Evolutionary conservation across 2,113 vertebrate genomes (phyloP), one percentile per base, ranked within the genome.

Genomic region (Heptranchias perlo): DNA sequence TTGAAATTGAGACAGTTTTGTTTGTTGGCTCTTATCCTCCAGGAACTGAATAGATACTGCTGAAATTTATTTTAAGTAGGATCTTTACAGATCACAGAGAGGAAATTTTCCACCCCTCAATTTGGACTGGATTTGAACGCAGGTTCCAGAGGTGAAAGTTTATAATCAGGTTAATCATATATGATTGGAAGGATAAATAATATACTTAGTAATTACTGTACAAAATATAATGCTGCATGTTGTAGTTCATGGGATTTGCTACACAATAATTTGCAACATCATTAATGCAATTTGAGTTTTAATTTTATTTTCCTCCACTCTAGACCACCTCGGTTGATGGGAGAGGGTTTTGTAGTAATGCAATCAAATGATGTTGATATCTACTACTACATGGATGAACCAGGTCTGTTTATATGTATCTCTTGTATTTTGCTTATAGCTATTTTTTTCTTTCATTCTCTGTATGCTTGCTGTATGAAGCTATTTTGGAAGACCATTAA

Each of bases 351-450:
- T 97, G 99, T 99, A 96, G 99, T 99, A 93, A 98, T 99, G 99
- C 99, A 99, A 96, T 99, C 99, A 96, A 99, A 99, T 94, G 99
- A 99, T 96, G 99, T 99, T 65, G 99, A 99, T 96, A 99, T 99
- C 97, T 99, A 99, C 96, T 99, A 99, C 96, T 99, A 99, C 96
- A 99, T 99, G 98, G 99, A 99, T 97, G 98, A 99, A 97, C 99
- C 99, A 97, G 99, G 99, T 99, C 44, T 69, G 94, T 52, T 52
- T 95, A 49, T 10, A 93, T 93, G 1, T n/a, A 44, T 39, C 14
- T 7, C 31, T 35, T 61, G 28, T 61, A 61, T n/a, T 61, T 21
- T 61, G n/a, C 31, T 93, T 93, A 39, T 39, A 62, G 35, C 5
- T 10, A 35, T 76, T 58, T 58, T 47, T 86, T 35, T 31, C n/a